Percentiles rank a stretch among this genome's conserved stretches.
These are phyloP conservation scores for Agrotis exclamationis DNA, from an alignment of 2,888 invertebrate species.

Conservation along the genomic window DNA sequence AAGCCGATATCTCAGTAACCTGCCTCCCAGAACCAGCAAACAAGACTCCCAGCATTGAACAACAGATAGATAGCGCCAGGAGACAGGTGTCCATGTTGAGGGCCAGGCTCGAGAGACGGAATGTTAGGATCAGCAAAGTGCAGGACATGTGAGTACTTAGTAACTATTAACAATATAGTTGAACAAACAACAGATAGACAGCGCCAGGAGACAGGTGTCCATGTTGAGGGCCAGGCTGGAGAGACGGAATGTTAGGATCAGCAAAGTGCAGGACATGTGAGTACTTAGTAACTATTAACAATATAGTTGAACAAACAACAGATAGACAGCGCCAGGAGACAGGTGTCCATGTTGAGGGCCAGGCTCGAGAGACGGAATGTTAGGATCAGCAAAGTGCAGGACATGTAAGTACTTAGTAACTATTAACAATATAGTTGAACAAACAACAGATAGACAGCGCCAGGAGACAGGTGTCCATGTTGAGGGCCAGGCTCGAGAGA, in stretches of 20 bases:
- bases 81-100: constrained; percentile 95
- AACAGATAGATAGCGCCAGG: constrained; percentile 91
- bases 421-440: constrained; percentile 68
- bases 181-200: constrained; percentile 92
- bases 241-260: constrained; percentile 96
- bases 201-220: constrained; percentile 93
- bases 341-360: constrained; percentile 94
- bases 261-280: constrained; percentile 98
- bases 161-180: constrained; percentile 50
- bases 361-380: constrained; percentile 97
- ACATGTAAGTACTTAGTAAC: constrained; percentile 93
- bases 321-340: constrained; percentile 92
- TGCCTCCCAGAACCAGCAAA: constrained; percentile 39
- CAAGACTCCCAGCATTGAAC: constrained; percentile 78
- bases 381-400: constrained; percentile 98
- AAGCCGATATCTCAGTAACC: constrained; percentile 65
- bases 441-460: constrained; percentile 92
- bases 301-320: constrained; percentile 86
- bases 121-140: constrained; percentile 97
- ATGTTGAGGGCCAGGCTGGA: constrained; percentile 95
- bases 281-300: constrained; percentile 69
- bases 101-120: constrained; percentile 95
- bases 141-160: constrained; percentile 95
- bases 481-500: constrained; percentile 95
- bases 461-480: constrained; percentile 93